phyloP scores from a whole-genome alignment of 1,140 invertebrate species.

The Heliconius hermathena region DNA sequence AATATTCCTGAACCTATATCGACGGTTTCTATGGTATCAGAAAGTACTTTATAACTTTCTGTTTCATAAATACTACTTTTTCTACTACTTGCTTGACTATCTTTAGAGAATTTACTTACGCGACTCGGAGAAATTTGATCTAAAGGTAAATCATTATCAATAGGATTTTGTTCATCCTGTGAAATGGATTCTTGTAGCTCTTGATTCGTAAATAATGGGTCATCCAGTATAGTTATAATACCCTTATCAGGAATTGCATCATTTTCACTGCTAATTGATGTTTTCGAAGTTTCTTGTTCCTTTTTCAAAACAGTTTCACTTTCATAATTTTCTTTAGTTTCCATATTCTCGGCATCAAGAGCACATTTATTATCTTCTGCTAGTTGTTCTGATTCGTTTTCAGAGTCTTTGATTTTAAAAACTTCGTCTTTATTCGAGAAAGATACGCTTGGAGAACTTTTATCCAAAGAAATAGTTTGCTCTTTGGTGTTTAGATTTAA shows the following conservation, averaged over 20 bases:
- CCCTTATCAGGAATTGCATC: conserved; percentile 55
- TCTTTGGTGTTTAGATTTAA: conserved; percentile 46
- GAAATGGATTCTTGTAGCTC: conserved; percentile 56
- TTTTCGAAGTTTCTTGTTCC: conserved; percentile 49
- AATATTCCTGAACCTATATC: conserved; percentile 69
- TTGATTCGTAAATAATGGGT: conserved; percentile 44
- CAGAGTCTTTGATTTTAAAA: conserved; percentile 59
- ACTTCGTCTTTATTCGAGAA: conserved; percentile 70
- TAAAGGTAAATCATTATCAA: conserved; percentile 54
- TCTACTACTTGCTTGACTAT: conserved; percentile 64
- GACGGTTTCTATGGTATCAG: conserved; percentile 57
- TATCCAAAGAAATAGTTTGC: conserved; percentile 52
- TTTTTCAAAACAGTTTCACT: conserved; percentile 25
- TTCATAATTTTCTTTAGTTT: conserved; percentile 15
- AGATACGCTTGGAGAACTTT: conserved; percentile 59
- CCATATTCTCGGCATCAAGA: not conserved
- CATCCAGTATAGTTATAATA: conserved; percentile 62
- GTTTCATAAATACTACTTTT: conserved; percentile 79
- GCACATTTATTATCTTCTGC: conserved; percentile 10
- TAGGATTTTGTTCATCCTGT: conserved; percentile 52
- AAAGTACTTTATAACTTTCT: conserved; percentile 78
- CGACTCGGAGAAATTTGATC: conserved; percentile 54
- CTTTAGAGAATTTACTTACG: conserved; percentile 58
- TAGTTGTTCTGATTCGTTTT: conserved; percentile 50
- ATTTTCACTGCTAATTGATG: conserved; percentile 52